Percentiles rank a stretch among this genome's conserved stretches.
These are phyloP conservation scores for Conus canariensis DNA, from an alignment of 2,888 invertebrate genomes.

Conservation along the genomic window DNA sequence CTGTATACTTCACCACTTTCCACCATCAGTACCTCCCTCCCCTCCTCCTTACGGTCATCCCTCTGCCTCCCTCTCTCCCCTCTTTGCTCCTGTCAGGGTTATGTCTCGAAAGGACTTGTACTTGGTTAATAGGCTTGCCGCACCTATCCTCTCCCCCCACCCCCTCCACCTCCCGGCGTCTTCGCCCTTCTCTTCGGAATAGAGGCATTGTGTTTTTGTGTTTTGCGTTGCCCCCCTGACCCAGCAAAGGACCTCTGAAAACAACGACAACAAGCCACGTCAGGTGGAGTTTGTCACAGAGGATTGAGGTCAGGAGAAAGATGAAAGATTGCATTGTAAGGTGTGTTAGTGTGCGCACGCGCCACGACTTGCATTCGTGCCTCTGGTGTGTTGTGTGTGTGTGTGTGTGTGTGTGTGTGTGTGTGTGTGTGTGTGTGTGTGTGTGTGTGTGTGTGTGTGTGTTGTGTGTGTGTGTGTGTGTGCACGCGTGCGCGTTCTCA, in stretches of 20 bases:
- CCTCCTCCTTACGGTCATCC: background rate
- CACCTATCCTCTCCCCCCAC: background rate
- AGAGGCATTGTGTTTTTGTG: no score
- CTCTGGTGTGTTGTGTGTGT: background rate
- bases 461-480: slow-evolving; percentile 23
- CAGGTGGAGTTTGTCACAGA: no score
- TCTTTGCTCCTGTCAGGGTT: background rate
- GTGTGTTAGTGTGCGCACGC: no score
- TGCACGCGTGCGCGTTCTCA: background rate
- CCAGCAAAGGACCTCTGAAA: no score
- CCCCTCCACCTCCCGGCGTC: background rate
- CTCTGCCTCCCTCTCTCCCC: background rate
- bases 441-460: slow-evolving; percentile 19
- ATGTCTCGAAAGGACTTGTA: background rate
- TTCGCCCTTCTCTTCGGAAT: no score
- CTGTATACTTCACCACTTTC: no score
- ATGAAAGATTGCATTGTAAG: no score
- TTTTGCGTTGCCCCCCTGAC: no score
- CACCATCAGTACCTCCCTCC: background rate
- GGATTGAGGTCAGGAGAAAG: no score
- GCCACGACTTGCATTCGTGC: no score
- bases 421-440: slow-evolving; percentile 11
- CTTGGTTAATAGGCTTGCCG: background rate
- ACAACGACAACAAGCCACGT: no score
- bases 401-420: slow-evolving; percentile 27